phyloP scores from a whole-genome alignment of 1,140 invertebrate species.

The Zaprionus vittiger region DNA sequence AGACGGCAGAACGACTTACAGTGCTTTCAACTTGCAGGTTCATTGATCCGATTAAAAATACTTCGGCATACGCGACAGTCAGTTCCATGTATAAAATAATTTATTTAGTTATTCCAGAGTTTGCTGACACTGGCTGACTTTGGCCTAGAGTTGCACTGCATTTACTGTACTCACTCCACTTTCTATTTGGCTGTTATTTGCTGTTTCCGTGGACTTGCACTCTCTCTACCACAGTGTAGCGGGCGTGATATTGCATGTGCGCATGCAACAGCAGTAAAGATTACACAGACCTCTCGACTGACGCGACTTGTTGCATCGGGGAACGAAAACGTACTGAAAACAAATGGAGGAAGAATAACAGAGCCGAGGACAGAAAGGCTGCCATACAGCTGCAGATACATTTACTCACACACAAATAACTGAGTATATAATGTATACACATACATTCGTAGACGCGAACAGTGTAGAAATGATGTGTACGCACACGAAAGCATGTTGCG shows the following conservation, averaged over 20 bases:
- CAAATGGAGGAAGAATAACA: conserved; percentile 68
- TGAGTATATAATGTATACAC: conserved; percentile 9
- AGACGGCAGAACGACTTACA: conserved; percentile 7
- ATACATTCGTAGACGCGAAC: conserved; percentile 2
- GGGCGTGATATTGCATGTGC: conserved; percentile 17
- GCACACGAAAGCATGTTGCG: conserved; percentile 30
- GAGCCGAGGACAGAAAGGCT: conserved; percentile 26
- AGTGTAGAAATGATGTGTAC: conserved; percentile 5
- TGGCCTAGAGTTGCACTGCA: conserved; percentile 32
- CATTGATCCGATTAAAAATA: conserved; percentile 49
- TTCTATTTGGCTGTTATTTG: conserved; percentile 53
- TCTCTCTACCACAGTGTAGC: conserved; percentile 31
- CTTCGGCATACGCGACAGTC: conserved; percentile 14
- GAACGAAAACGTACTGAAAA: conserved; percentile 65
- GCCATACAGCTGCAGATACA: conserved; percentile 4
- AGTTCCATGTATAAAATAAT: conserved; percentile 4
- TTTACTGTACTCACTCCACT: conserved; percentile 71
- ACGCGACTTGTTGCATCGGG: conserved; percentile 72
- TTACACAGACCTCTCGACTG: neutral
- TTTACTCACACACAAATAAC: conserved; percentile 2
- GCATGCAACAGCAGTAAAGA: conserved; percentile 28
- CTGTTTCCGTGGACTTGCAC: conserved; percentile 38
- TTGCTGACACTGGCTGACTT: conserved; percentile 7
- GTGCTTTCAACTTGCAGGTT: conserved; percentile 34
- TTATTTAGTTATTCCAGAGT: conserved; percentile 27